phyloP scores from a whole-genome alignment of 2,888 invertebrate genomes.

The Gymnosoma rotundatum region DNA sequence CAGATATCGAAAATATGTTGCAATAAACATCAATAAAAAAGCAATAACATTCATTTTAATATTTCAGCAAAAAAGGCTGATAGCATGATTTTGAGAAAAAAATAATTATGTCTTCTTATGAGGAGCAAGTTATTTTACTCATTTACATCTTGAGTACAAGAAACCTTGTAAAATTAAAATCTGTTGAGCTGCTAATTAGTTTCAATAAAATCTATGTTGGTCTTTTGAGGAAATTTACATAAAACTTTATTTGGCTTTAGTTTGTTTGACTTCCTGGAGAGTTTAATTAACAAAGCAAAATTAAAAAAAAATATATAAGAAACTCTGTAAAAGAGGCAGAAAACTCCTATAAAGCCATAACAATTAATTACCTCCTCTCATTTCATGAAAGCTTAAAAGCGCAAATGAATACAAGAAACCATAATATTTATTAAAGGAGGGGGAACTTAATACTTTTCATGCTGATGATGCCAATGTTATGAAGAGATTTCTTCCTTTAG shows the following conservation, averaged over 20 bases:
- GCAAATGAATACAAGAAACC: slow-evolving; percentile 46
- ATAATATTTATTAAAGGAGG: slow-evolving; percentile 42
- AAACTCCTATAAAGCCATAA: slow-evolving; percentile 50
- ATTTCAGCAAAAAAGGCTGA: no score
- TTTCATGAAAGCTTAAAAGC: slow-evolving; percentile 32
- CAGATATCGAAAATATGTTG: no score
- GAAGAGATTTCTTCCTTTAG: slow-evolving; percentile 18
- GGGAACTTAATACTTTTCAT: background rate
- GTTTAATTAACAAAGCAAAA: slow-evolving; percentile 1
- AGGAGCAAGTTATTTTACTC: background rate
- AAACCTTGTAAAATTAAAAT: slow-evolving; percentile 2
- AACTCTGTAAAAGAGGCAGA: no score
- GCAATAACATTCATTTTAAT: no score
- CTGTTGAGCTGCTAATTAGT: slow-evolving; percentile 39
- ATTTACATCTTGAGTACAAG: background rate
- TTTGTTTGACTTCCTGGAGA: background rate
- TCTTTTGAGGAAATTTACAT: slow-evolving; percentile 29
- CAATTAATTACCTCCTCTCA: slow-evolving; percentile 60
- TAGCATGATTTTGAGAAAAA: no score
- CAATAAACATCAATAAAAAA: no score
- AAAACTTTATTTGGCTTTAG: slow-evolving; percentile 27
- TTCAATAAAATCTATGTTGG: slow-evolving; percentile 32
- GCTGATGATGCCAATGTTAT: background rate
- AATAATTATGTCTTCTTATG: no score
- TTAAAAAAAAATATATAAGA: slow-evolving; percentile 1